Percentiles rank a stretch among this genome's conserved stretches.
phyloP scores from a whole-genome alignment of 2,888 invertebrate genomes.

The Eilema griseolum region DNA sequence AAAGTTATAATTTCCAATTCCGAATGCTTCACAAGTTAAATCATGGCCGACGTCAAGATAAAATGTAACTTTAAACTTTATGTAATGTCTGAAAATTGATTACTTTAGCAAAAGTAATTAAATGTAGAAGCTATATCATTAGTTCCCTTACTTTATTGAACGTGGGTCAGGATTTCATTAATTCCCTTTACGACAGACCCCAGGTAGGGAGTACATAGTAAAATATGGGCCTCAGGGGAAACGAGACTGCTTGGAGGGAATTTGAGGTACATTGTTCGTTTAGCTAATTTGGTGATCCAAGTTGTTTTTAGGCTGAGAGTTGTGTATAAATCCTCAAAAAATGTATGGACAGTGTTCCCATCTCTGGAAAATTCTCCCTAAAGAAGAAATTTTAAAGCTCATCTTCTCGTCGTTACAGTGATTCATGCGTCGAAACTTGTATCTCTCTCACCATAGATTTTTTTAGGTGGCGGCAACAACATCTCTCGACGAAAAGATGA shows the following conservation, averaged over 20 bases:
- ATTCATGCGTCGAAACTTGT: too few relatives aligned
- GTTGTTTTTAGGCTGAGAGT: background rate
- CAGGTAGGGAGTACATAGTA: conserved; percentile 48
- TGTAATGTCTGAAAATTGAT: conserved; percentile 39
- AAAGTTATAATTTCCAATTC: background rate
- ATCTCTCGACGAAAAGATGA: too few relatives aligned
- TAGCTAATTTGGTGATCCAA: conserved; percentile 52
- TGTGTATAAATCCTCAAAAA: background rate
- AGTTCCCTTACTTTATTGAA: conserved; percentile 49
- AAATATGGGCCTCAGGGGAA: conserved; percentile 56
- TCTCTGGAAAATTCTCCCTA: background rate
- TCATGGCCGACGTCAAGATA: background rate
- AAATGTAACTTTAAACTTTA: background rate
- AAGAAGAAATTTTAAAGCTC: too few relatives aligned
- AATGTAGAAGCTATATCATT: conserved; percentile 48
- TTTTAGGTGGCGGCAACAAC: too few relatives aligned
- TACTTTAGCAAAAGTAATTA: conserved; percentile 44
- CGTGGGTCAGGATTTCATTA: conserved; percentile 60
- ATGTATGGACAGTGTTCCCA: background rate
- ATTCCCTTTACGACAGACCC: conserved; percentile 63
- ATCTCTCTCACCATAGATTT: too few relatives aligned
- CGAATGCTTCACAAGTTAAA: background rate
- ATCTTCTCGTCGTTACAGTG: too few relatives aligned
- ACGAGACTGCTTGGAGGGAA: conserved; percentile 45
- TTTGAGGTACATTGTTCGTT: conserved; percentile 51